Percentiles rank a stretch among this genome's conserved stretches.
These are phyloP conservation scores for Plecturocebus donacophilus DNA, from an alignment of 2,113 vertebrate species.

Conservation along the genomic window DNA sequence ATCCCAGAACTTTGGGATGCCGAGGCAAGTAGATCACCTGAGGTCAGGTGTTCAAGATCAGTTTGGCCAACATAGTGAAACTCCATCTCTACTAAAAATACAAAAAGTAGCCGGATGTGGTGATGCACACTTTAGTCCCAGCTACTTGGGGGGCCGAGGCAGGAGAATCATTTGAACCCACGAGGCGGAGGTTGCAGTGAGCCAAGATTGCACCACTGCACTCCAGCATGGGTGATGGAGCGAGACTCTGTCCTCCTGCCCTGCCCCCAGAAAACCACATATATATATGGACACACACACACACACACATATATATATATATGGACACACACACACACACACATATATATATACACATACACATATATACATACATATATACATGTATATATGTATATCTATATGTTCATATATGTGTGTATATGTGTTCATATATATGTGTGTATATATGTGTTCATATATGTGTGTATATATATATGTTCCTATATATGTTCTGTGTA, in stretches of 20 bases:
- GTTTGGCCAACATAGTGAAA: neutral
- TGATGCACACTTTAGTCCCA: neutral
- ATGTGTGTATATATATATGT: too few relatives aligned
- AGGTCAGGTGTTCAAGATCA: neutral
- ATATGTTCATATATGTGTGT: accelerated
- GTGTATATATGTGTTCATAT: too few relatives aligned
- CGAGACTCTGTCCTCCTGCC: neutral
- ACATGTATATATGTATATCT: accelerated
- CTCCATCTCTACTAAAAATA: neutral
- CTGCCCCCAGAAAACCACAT: too few relatives aligned
- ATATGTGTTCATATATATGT: too few relatives aligned
- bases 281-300: too few relatives aligned
- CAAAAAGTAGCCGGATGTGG: neutral
- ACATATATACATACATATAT: too few relatives aligned
- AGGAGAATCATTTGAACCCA: neutral
- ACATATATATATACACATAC: too few relatives aligned
- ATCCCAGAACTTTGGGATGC: neutral
- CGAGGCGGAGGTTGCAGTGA: neutral
- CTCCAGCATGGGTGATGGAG: neutral
- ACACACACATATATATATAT: too few relatives aligned
- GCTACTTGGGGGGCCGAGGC: neutral
- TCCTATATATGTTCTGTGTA: neutral
- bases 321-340: too few relatives aligned
- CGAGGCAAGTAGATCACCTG: neutral
- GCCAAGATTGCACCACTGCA: neutral